Evolutionary conservation across 2,888 invertebrate species (phyloP).

Genomic region (Hedychridium roseum): DNA sequence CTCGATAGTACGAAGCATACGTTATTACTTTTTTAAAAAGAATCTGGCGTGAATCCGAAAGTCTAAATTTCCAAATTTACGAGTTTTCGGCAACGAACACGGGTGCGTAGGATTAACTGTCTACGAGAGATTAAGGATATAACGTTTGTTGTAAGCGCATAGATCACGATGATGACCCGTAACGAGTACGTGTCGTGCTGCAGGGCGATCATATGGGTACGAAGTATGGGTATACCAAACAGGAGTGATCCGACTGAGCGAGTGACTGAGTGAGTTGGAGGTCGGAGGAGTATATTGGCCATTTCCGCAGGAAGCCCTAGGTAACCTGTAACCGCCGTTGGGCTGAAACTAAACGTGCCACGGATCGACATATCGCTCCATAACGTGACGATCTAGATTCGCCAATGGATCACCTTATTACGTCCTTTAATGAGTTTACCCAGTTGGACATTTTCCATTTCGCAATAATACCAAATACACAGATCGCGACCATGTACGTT

Average conservation of each 20-base stretch:
- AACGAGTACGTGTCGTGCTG: constrained; percentile 51
- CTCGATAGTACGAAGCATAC: too few relatives aligned
- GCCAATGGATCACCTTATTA: constrained; percentile 10
- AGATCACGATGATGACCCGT: constrained; percentile 52
- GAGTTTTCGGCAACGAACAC: too few relatives aligned
- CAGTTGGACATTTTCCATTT: too few relatives aligned
- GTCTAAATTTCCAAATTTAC: too few relatives aligned
- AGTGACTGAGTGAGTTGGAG: constrained; percentile 53
- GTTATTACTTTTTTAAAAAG: too few relatives aligned
- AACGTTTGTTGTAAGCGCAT: constrained; percentile 53
- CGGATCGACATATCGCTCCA: constrained; percentile 51
- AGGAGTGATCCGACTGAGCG: constrained; percentile 42
- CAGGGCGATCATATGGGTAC: constrained; percentile 51
- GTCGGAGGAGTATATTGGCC: constrained; percentile 59
- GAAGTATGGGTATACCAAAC: constrained; percentile 45
- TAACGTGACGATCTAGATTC: constrained; percentile 41
- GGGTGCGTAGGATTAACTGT: constrained; percentile 39
- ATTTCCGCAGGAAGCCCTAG: constrained; percentile 62
- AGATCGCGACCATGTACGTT: too few relatives aligned
- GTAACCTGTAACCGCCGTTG: constrained; percentile 59
- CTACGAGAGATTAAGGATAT: constrained; percentile 49
- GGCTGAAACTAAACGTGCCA: constrained; percentile 55
- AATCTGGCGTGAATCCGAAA: too few relatives aligned
- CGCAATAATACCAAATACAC: too few relatives aligned
- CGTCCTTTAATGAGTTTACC: background rate